phyloP scores from a whole-genome alignment of 1,140 invertebrate genomes.

The Phocides pigmalion region DNA sequence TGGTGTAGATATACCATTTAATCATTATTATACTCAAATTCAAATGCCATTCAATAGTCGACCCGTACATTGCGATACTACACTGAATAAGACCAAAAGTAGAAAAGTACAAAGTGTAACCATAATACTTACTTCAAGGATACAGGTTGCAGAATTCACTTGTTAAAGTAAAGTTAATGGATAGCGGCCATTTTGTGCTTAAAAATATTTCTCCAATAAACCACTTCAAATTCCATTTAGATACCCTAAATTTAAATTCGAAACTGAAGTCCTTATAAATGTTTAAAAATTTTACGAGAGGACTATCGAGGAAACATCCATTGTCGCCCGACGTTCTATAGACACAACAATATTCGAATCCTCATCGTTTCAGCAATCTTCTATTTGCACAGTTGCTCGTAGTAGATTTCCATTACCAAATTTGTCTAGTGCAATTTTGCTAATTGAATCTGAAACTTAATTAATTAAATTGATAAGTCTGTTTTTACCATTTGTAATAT shows the following conservation, averaged over 20 bases:
- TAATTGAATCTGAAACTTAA: constrained; percentile 19
- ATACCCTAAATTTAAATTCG: not conserved
- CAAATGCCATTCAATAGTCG: no score
- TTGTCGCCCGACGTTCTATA: not conserved
- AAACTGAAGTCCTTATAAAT: not conserved
- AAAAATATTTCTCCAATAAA: not conserved
- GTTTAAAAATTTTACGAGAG: not conserved
- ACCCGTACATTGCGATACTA: no score
- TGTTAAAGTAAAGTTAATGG: no score
- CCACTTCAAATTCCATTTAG: not conserved
- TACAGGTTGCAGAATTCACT: no score
- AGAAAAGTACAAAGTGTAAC: no score
- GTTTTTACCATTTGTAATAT: not conserved
- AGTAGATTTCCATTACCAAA: constrained; percentile 25
- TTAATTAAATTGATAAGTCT: constrained; percentile 22
- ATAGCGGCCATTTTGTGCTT: no score
- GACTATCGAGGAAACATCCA: not conserved
- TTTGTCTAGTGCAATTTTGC: constrained; percentile 28
- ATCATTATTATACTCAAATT: no score
- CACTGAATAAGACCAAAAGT: no score
- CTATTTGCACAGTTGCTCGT: constrained; percentile 22
- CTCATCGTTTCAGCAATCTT: constrained; percentile 1
- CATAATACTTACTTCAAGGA: no score
- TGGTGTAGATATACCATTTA: no score
- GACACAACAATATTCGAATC: constrained; percentile 19